phyloP scores from a whole-genome alignment of 2,797 vertebrate species.

The Mastacembelus armatus region DNA sequence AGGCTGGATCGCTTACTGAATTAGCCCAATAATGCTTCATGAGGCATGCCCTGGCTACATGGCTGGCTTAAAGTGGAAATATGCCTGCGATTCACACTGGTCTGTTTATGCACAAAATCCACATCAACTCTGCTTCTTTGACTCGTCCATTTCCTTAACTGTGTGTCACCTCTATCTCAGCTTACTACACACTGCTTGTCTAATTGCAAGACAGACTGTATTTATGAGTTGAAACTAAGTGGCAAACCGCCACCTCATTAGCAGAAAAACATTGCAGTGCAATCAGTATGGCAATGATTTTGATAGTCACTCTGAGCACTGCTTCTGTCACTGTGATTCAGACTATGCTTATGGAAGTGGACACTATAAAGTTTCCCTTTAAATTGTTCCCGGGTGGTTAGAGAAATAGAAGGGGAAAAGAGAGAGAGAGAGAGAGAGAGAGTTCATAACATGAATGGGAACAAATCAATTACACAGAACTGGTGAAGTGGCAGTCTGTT shows the following conservation, averaged over 20 bases:
- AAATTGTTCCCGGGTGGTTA: constrained; percentile 63
- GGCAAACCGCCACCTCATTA: constrained; percentile 73
- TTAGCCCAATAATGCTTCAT: too few species aligned
- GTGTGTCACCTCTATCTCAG: constrained; percentile 55
- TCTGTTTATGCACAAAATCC: constrained; percentile 69
- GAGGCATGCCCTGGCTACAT: too few species aligned
- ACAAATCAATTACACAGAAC: constrained; percentile 84
- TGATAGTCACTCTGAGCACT: constrained; percentile 42
- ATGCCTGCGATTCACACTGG: constrained; percentile 56
- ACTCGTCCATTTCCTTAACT: constrained; percentile 56
- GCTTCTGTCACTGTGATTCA: constrained; percentile 38
- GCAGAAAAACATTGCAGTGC: constrained; percentile 59
- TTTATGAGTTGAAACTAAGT: constrained; percentile 68
- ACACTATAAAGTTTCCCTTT: constrained; percentile 58
- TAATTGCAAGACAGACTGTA: constrained; percentile 62
- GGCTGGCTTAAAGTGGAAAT: constrained; percentile 54
- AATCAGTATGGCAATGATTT: constrained; percentile 64
- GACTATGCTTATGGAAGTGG: constrained; percentile 51
- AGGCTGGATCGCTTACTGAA: constrained; percentile 52
- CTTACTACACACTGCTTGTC: constrained; percentile 52
- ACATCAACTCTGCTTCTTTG: constrained; percentile 63
- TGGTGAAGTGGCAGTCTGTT: constrained; percentile 80
- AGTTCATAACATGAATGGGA: constrained; percentile 78
- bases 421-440: constrained; percentile 1
- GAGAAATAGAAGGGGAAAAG: constrained; percentile 66